phyloP scores from a whole-genome alignment of 2,797 vertebrate species.

The Gallinago stenura region DNA sequence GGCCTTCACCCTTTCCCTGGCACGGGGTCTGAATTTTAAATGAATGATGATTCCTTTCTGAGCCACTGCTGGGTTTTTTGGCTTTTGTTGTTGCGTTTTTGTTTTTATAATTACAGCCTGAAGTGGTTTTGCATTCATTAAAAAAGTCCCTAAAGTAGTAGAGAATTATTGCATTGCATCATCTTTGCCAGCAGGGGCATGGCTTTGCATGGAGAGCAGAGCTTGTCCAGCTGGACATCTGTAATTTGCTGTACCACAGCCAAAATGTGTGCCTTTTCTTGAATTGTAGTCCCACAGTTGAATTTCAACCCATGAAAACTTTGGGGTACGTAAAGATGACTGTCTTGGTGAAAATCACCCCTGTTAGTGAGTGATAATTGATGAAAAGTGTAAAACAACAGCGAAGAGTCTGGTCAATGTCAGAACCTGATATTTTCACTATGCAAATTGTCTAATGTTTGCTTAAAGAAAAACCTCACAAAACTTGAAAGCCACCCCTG shows the following conservation, averaged over 20 bases:
- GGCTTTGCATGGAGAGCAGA: not conserved
- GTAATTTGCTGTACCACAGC: not conserved
- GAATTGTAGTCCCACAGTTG: not conserved
- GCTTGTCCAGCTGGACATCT: not conserved
- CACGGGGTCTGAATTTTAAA: not conserved
- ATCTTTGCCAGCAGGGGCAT: not conserved
- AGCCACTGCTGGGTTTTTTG: not conserved
- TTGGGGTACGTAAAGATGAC: not conserved
- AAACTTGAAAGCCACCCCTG: rapidly evolving
- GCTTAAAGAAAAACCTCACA: not conserved
- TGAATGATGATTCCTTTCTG: not conserved
- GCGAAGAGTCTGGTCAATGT: not conserved
- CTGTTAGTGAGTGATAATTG: not conserved
- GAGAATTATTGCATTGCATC: not conserved
- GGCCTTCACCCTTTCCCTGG: not conserved
- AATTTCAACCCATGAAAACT: not conserved
- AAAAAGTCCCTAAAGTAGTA: rapidly evolving
- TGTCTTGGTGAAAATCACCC: not conserved
- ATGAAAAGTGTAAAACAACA: not conserved
- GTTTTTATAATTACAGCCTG: not conserved
- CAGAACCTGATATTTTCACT: not conserved
- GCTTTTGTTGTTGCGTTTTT: not conserved
- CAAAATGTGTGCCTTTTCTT: not conserved
- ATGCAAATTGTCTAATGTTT: not conserved
- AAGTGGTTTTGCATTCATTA: not conserved